Conservation (phyloP, 2,113 vertebrate genomes). For the Cephalophus harveyi region DNA sequence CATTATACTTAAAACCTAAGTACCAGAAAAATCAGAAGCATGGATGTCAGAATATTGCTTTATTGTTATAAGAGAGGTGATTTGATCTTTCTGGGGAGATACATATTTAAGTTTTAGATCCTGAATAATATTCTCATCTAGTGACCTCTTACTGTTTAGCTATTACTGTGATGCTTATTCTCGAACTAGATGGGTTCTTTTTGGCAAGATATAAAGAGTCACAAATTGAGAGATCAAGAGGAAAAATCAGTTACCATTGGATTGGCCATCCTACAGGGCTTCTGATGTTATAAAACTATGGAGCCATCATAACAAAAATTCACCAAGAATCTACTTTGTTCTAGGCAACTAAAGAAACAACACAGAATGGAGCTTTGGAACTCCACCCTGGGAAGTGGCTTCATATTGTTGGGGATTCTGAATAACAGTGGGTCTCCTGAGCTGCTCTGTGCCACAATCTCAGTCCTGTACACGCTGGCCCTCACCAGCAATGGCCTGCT, state of each 20-base stretch:
- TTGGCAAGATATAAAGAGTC: background rate
- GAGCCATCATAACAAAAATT: background rate
- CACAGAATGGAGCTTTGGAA: constrained; percentile 45
- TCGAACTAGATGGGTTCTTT: background rate
- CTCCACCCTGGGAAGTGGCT: constrained; percentile 13
- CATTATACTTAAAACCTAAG: background rate
- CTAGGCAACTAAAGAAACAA: background rate
- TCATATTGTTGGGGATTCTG: constrained; percentile 61
- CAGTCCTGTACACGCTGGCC: constrained; percentile 34
- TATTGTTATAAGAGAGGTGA: background rate
- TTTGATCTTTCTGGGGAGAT: background rate
- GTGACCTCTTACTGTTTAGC: background rate
- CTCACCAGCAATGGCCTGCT: constrained; percentile 63
- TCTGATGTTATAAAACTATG: background rate
- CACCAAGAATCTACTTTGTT: background rate
- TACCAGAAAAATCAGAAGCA: background rate
- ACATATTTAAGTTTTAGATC: background rate
- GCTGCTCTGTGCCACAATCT: constrained; percentile 33
- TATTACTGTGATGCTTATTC: background rate
- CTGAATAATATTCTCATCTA: background rate
- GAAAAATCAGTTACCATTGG: background rate
- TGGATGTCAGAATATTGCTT: background rate
- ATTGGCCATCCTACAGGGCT: background rate
- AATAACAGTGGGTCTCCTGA: constrained; percentile 22
- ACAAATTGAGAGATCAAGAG: background rate